Evolutionary conservation across 1,140 invertebrate genomes (phyloP).

Genomic region (Lanistes nyassanus): DNA sequence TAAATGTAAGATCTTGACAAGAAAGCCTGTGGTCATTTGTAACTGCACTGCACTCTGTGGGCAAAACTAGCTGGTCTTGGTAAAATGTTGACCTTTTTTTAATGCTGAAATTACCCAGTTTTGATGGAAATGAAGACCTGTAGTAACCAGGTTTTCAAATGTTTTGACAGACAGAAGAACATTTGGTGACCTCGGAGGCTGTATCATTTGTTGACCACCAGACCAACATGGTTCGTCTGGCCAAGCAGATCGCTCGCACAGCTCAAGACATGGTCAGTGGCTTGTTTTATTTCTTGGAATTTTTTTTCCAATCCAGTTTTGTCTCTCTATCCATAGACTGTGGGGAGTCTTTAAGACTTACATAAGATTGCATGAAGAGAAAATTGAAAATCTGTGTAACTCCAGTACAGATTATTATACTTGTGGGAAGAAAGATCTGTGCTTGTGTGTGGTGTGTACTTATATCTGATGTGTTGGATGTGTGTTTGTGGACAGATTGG

Average conservation of each 20-base stretch:
- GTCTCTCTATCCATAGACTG: neutral
- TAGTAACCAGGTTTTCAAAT: neutral
- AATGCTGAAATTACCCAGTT: too few species aligned
- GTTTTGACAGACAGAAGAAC: constrained; percentile 62
- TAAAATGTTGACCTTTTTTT: too few species aligned
- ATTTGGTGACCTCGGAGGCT: constrained; percentile 48
- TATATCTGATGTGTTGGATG: neutral
- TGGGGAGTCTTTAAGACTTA: neutral
- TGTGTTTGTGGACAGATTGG: constrained; percentile 70
- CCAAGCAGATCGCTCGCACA: constrained; percentile 92
- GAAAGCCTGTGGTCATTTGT: too few species aligned
- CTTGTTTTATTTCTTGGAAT: neutral
- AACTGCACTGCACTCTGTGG: too few species aligned
- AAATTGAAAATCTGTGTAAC: neutral
- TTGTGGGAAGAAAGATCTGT: neutral
- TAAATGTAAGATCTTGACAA: too few species aligned
- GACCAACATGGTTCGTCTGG: constrained; percentile 92
- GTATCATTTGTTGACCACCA: constrained; percentile 92
- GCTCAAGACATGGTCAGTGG: constrained; percentile 91
- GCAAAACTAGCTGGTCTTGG: too few species aligned
- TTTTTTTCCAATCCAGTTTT: neutral
- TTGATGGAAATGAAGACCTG: neutral
- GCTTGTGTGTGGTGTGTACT: neutral
- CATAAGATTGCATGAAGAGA: neutral
- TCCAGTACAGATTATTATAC: neutral